phyloP scores from a whole-genome alignment of 1,140 invertebrate genomes.

The Philotrypesis tridentata region DNA sequence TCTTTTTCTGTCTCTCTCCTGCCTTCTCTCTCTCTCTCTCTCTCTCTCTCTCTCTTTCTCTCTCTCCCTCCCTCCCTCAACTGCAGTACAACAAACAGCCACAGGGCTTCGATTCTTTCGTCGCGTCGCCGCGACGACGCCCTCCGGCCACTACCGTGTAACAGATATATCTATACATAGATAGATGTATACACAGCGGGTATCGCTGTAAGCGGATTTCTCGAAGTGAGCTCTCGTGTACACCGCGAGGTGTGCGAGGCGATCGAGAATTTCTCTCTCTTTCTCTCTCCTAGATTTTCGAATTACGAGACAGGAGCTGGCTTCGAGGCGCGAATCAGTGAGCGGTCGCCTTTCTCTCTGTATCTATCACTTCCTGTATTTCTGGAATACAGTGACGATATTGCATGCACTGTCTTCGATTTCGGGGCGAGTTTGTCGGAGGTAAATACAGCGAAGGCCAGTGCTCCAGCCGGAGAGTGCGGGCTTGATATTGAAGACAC shows the following conservation, averaged over 20 bases:
- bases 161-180: background rate
- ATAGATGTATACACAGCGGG: background rate
- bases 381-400: background rate
- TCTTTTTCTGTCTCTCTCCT: no score
- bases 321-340: background rate
- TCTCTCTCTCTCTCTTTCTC: no score
- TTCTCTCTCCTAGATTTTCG: slow-evolving; percentile 13
- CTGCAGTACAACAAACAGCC: background rate
- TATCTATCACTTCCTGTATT: background rate
- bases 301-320: slow-evolving; percentile 14
- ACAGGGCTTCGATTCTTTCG: slow-evolving; percentile 1
- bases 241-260: background rate
- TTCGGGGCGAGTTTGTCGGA: background rate
- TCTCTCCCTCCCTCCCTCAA: background rate
- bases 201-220: slow-evolving; percentile 38
- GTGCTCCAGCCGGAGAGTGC: background rate
- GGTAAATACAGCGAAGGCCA: background rate
- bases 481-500: background rate
- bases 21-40: no score
- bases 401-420: slow-evolving; percentile 3
- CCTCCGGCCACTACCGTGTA: background rate
- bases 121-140: background rate
- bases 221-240: background rate
- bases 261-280: background rate
- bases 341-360: no score